Evolutionary conservation across 1,140 invertebrate species (phyloP).

Genomic region (Araneus ventricosus): DNA sequence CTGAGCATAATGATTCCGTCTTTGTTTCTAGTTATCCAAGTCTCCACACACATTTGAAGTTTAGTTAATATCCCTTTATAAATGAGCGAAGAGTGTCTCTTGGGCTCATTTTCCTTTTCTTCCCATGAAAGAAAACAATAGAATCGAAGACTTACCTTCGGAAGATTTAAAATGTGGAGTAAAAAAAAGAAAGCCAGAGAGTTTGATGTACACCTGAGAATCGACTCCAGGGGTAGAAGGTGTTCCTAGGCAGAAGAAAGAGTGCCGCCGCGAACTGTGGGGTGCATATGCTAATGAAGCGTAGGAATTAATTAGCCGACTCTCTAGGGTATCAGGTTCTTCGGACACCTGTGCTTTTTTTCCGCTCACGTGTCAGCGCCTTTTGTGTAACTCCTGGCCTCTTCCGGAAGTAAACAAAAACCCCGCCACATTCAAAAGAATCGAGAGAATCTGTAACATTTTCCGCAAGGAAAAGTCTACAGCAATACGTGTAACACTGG

Average conservation of each 20-base stretch:
- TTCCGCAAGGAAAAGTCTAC: too few species aligned
- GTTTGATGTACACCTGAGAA: conserved; percentile 37
- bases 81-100: background rate
- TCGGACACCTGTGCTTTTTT: conserved; percentile 60
- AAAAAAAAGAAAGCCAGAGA: background rate
- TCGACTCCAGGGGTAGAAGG: conserved; percentile 29
- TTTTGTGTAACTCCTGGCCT: conserved; percentile 18
- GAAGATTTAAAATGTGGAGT: conserved; percentile 57
- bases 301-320: conserved; percentile 65
- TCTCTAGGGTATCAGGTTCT: conserved; percentile 51
- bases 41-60: too few species aligned
- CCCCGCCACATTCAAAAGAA: too few species aligned
- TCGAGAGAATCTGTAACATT: too few species aligned
- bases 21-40: too few species aligned
- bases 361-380: conserved; percentile 32
- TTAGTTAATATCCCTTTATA: too few species aligned
- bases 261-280: conserved; percentile 53
- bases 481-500: too few species aligned
- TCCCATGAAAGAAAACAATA: conserved; percentile 46
- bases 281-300: conserved; percentile 69
- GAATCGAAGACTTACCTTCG: background rate
- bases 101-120: background rate
- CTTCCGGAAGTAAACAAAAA: background rate
- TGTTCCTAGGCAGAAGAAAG: conserved; percentile 54
- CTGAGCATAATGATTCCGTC: too few species aligned